Conservation (phyloP, 1,140 invertebrate species). For the Macrosteles quadrilineatus region DNA sequence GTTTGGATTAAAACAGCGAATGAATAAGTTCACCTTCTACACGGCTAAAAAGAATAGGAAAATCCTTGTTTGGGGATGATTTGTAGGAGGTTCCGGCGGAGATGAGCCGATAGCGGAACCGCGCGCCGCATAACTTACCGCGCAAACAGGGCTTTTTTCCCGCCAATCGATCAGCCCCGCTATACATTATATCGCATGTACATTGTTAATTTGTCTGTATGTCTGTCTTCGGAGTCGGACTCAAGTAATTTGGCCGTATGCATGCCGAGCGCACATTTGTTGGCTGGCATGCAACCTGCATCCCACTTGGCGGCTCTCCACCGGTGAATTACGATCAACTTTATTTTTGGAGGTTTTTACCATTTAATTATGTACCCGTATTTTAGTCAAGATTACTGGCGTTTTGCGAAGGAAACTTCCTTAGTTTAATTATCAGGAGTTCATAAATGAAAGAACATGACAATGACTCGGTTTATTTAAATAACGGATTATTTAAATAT, state of each 20-base stretch:
- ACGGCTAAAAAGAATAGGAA: constrained; percentile 23
- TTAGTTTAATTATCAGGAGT: not conserved
- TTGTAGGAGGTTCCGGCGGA: constrained; percentile 14
- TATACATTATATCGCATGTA: constrained; percentile 26
- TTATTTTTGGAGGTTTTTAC: not conserved
- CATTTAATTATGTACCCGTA: too few species aligned
- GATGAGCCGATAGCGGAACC: not conserved
- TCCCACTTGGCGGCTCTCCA: not conserved
- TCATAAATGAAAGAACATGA: not conserved
- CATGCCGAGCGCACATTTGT: constrained; percentile 20
- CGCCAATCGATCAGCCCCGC: constrained; percentile 22
- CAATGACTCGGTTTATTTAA: not conserved
- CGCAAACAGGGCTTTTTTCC: not conserved
- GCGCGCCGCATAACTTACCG: constrained; percentile 18
- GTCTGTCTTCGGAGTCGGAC: constrained; percentile 18
- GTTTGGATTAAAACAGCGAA: constrained; percentile 17
- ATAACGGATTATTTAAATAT: not conserved
- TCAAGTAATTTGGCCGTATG: constrained; percentile 11
- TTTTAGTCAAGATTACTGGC: too few species aligned
- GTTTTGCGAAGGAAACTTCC: not conserved
- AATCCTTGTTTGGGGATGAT: constrained; percentile 24
- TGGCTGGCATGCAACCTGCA: constrained; percentile 6
- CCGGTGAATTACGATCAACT: not conserved
- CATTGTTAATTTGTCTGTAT: constrained; percentile 24
- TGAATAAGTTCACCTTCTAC: constrained; percentile 18